Evolutionary conservation across 2,797 vertebrate species (phyloP).

Genomic region (Manis pentadactyla): DNA sequence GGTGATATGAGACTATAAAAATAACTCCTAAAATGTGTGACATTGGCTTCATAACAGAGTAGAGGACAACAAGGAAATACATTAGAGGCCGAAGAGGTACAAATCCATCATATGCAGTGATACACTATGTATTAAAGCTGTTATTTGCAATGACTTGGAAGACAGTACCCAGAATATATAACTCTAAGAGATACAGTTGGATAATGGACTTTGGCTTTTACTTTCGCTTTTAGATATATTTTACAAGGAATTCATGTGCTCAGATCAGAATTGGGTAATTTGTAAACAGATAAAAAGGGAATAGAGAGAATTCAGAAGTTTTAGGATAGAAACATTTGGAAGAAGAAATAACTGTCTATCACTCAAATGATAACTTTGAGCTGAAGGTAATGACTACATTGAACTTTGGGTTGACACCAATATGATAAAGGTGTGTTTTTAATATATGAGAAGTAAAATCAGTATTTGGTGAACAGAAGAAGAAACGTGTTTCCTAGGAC

Average conservation of each 20-base stretch:
- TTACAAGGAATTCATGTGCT: neutral
- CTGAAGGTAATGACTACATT: neutral
- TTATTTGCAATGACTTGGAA: neutral
- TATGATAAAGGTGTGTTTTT: neutral
- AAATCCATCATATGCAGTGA: neutral
- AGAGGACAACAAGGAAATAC: neutral
- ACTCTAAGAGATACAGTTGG: neutral
- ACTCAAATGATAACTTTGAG: neutral
- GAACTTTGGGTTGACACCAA: neutral
- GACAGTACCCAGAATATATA: neutral
- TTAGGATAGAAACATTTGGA: neutral
- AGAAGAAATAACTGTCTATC: neutral
- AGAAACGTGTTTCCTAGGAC: neutral
- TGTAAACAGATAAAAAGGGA: neutral
- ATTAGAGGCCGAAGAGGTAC: neutral
- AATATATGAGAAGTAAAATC: neutral
- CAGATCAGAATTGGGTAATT: neutral
- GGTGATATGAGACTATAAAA: neutral
- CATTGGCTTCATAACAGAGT: neutral
- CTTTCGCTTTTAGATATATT: neutral
- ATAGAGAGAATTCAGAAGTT: neutral
- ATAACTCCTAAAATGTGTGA: neutral
- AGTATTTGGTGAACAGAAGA: neutral
- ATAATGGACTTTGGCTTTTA: neutral
- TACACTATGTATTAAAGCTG: neutral